Percentiles rank a stretch among this genome's conserved stretches.
phyloP scores from a whole-genome alignment of 2,113 vertebrate genomes.

The Climacteris rufus region DNA sequence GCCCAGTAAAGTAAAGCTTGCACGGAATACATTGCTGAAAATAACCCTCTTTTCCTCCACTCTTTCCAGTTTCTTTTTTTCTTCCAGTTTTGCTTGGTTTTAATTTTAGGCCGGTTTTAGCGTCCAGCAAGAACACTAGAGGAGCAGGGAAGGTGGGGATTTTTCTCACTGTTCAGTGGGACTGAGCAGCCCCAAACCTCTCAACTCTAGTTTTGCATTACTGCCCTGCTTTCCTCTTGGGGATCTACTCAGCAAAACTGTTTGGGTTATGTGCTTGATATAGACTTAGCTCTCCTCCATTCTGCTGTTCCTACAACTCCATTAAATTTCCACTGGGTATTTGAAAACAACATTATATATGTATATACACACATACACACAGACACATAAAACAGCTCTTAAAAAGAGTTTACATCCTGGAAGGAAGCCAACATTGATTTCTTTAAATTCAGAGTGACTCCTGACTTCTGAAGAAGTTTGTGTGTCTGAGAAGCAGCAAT shows the following conservation, averaged over 20 bases:
- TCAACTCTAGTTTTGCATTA: background rate
- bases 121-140: background rate
- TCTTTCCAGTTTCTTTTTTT: background rate
- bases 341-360: background rate
- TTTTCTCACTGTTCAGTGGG: background rate
- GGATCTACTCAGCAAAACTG: background rate
- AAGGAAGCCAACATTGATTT: conserved; percentile 2
- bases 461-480: conserved; percentile 21
- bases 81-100: background rate
- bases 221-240: background rate
- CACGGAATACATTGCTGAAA: background rate
- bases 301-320: background rate
- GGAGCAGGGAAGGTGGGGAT: background rate
- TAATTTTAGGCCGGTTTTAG: background rate
- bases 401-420: background rate
- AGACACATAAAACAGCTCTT: background rate
- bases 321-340: background rate
- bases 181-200: background rate
- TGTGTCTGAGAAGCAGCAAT: conserved; percentile 28
- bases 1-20: background rate
- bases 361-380: background rate
- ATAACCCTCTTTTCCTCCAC: background rate
- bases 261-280: background rate
- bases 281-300: background rate
- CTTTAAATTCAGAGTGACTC: conserved; percentile 20